Percentiles rank a stretch among this genome's conserved stretches.
phyloP scores from a whole-genome alignment of 2,888 invertebrate genomes.

The Pristionchus entomophagus region DNA sequence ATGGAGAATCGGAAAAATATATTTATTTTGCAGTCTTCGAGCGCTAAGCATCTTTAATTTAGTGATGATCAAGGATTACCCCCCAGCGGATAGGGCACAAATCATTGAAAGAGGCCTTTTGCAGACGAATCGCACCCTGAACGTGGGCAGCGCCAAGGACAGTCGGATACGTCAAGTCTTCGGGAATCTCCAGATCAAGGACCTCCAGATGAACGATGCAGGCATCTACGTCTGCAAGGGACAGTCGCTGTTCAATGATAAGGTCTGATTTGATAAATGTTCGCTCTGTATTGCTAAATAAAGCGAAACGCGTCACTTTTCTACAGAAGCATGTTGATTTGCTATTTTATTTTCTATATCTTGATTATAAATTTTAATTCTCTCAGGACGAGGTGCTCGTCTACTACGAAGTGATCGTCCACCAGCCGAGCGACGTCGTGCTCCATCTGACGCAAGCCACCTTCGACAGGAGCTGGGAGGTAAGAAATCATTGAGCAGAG shows the following conservation, averaged over 20 bases:
- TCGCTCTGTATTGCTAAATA: not conserved
- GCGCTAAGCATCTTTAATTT: too few relatives aligned
- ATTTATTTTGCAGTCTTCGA: too few relatives aligned
- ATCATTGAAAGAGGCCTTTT: not conserved
- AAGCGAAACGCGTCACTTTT: not conserved
- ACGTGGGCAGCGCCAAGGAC: not conserved
- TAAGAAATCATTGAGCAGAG: not conserved
- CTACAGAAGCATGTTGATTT: too few relatives aligned
- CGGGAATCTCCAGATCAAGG: slow-evolving; percentile 68
- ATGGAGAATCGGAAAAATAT: too few relatives aligned
- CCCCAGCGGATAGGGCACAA: not conserved
- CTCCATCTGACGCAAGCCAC: slow-evolving; percentile 52
- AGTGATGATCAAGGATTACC: too few relatives aligned
- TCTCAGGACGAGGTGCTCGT: slow-evolving; percentile 51
- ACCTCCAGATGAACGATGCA: slow-evolving; percentile 49
- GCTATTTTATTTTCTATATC: too few relatives aligned
- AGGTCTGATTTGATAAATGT: slow-evolving; percentile 12
- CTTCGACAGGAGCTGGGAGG: slow-evolving; percentile 41
- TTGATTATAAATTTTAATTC: too few relatives aligned
- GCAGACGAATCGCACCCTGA: not conserved
- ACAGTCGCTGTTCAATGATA: slow-evolving; percentile 51
- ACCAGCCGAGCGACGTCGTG: slow-evolving; percentile 64
- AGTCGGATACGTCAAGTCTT: slow-evolving; percentile 66
- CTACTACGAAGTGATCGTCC: slow-evolving; percentile 68
- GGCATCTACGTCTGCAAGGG: slow-evolving; percentile 66